Percentiles rank a stretch among this genome's conserved stretches.
Conservation (phyloP, 2,888 invertebrate species). For the Lycaena phlaeas region DNA sequence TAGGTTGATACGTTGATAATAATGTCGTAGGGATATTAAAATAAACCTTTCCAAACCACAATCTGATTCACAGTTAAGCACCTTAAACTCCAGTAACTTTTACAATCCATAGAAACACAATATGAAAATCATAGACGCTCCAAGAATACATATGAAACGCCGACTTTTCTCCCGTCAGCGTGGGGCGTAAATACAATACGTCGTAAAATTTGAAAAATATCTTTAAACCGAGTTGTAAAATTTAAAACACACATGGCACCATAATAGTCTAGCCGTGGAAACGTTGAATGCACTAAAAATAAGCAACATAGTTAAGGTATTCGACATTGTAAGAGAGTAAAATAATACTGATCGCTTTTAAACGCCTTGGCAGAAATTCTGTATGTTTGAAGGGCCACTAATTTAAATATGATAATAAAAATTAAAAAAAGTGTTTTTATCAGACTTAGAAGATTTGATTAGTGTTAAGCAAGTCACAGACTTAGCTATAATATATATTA, state of each 20-base stretch:
- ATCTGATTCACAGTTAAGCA: conserved; percentile 19
- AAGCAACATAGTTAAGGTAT: neutral
- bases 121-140: conserved; percentile 28
- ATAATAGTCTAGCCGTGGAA: neutral
- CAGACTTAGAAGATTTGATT: too few species aligned
- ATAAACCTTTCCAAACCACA: too few species aligned
- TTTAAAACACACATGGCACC: conserved; percentile 8
- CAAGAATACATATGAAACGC: conserved; percentile 25
- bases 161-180: conserved; percentile 33
- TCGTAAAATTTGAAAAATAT: conserved; percentile 68
- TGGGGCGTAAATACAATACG: conserved; percentile 56
- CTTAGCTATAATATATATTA: too few species aligned
- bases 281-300: neutral
- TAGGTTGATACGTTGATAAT: too few species aligned
- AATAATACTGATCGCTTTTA: too few species aligned
- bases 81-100: conserved; percentile 22
- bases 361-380: too few species aligned
- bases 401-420: too few species aligned
- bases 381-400: too few species aligned
- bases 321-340: too few species aligned
- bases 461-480: too few species aligned
- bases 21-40: too few species aligned
- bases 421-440: too few species aligned
- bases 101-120: conserved; percentile 29
- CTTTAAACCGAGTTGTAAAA: conserved; percentile 18